Evolutionary conservation across 2,113 vertebrate genomes (phyloP).

Genomic region (Hyperoodon ampullatus): DNA sequence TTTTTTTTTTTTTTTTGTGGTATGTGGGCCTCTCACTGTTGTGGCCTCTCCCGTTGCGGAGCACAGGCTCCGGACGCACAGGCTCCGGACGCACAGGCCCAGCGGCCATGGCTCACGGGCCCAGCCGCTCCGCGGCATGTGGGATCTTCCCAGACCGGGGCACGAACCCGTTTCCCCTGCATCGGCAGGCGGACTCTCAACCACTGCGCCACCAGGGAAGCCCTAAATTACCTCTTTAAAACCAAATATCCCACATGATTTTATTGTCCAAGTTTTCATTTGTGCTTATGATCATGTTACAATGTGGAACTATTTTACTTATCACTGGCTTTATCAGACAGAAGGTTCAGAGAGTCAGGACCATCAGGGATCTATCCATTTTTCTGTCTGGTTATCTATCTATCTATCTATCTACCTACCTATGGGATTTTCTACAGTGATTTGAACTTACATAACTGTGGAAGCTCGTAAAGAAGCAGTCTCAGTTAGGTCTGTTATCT

Average conservation of each 20-base stretch:
- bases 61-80: no score
- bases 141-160: no score
- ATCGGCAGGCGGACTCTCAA: no score
- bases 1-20: no score
- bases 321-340: background rate
- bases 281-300: background rate
- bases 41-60: no score
- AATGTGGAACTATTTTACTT: conserved; percentile 35
- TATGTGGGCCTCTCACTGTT: no score
- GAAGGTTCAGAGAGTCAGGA: background rate
- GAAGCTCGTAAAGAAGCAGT: background rate
- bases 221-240: background rate
- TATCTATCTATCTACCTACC: background rate
- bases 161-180: no score
- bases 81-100: no score
- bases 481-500: background rate
- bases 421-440: background rate
- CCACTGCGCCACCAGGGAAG: no score
- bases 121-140: no score
- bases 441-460: background rate
- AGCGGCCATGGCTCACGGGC: no score
- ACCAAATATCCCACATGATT: background rate
- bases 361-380: background rate
- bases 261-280: background rate
- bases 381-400: background rate